Percentiles rank a stretch among this genome's conserved stretches.
Evolutionary conservation across 2,888 invertebrate species (phyloP).

Genomic region (Pyrrhosoma nymphula): DNA sequence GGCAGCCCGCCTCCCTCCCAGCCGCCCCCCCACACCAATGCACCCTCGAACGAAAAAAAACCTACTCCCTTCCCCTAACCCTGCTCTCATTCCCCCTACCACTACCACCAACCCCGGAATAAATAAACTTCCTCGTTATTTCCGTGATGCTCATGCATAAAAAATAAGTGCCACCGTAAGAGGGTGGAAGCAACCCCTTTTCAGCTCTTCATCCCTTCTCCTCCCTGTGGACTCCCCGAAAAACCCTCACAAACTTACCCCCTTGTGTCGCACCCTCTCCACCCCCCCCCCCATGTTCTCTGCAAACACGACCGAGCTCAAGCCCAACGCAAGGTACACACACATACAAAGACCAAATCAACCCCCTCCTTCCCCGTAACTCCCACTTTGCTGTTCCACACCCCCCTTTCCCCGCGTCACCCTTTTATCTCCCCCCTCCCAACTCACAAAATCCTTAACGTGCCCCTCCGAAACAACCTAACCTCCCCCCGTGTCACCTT

Average conservation of each 20-base stretch:
- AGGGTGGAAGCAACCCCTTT: background rate
- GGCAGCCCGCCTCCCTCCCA: background rate
- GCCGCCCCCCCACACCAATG: background rate
- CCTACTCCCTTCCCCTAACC: background rate
- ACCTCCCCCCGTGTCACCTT: too few species aligned
- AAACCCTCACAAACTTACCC: background rate
- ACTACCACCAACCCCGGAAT: slow-evolving; percentile 58
- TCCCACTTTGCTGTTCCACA: background rate
- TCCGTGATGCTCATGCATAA: slow-evolving; percentile 71
- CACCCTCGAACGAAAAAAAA: too few species aligned
- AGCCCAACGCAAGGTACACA: slow-evolving; percentile 76
- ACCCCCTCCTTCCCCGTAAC: slow-evolving; percentile 71
- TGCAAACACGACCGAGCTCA: slow-evolving; percentile 75
- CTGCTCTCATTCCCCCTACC: background rate
- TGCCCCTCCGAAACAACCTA: too few species aligned
- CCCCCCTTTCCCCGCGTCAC: too few species aligned
- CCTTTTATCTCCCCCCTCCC: too few species aligned
- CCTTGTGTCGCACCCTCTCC: background rate
- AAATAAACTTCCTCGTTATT: slow-evolving; percentile 70
- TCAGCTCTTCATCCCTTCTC: background rate
- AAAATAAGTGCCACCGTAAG: slow-evolving; percentile 67
- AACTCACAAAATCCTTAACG: too few species aligned
- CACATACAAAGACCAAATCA: too few species aligned
- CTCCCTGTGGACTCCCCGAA: background rate
- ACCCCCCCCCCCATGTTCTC: slow-evolving; percentile 76